Conservation (phyloP, 2,113 vertebrate genomes). For the Pimephales promelas region DNA sequence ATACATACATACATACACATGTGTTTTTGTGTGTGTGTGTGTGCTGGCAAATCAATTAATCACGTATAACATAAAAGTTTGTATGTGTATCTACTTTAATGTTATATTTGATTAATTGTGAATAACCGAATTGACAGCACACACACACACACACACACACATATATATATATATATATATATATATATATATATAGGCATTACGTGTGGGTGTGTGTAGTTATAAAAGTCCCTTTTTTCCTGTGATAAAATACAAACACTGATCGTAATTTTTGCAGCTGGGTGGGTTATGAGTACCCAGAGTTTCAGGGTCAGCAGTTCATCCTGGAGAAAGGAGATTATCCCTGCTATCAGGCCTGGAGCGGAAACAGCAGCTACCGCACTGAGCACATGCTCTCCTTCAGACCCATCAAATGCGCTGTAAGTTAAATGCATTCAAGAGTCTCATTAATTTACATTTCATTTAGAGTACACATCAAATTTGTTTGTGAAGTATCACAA, state of each 20-base stretch:
- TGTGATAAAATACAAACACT: constrained; percentile 33
- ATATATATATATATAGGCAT: too few species aligned
- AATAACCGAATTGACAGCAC: too few species aligned
- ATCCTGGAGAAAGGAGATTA: constrained; percentile 98
- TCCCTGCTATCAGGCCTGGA: constrained; percentile 92
- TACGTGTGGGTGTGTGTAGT: too few species aligned
- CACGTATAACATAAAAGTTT: too few species aligned
- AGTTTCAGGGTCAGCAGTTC: constrained; percentile 97
- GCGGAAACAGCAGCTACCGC: constrained; percentile 90
- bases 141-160: too few species aligned
- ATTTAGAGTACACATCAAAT: neutral
- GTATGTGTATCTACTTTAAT: too few species aligned
- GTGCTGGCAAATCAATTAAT: too few species aligned
- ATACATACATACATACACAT: too few species aligned
- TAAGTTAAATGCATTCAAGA: constrained; percentile 74
- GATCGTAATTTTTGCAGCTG: constrained; percentile 73
- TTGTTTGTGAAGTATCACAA: neutral
- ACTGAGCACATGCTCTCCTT: constrained; percentile 95
- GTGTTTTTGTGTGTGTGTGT: too few species aligned
- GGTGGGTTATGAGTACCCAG: constrained; percentile 92
- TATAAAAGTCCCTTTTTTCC: too few species aligned
- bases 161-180: too few species aligned
- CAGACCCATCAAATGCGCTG: constrained; percentile 89
- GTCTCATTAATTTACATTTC: constrained; percentile 53
- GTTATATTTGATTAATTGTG: too few species aligned